Evolutionary conservation across 2,888 invertebrate species (phyloP).

Genomic region (Saturnia japonica): DNA sequence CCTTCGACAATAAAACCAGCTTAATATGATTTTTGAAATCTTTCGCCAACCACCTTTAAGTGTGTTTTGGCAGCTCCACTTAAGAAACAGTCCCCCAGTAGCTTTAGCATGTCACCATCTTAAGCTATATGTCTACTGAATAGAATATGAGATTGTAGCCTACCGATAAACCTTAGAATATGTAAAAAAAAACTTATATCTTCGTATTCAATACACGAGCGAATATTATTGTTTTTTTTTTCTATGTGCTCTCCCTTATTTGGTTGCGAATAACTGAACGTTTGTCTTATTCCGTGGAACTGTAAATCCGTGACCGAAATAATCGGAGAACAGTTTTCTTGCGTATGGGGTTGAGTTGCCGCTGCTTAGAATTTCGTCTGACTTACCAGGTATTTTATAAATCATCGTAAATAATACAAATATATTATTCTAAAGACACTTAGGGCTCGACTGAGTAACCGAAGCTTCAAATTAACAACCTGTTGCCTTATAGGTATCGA

Average conservation of each 20-base stretch:
- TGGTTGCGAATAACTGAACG: slow-evolving; percentile 33
- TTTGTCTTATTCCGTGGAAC: slow-evolving; percentile 59
- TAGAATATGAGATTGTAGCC: too few relatives aligned
- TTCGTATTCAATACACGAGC: background rate
- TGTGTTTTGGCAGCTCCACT: too few relatives aligned
- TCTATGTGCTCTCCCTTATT: background rate
- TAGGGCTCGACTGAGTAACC: too few relatives aligned
- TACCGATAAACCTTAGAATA: background rate
- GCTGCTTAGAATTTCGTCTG: slow-evolving; percentile 26
- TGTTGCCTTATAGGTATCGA: too few relatives aligned
- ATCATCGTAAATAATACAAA: background rate
- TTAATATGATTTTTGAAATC: too few relatives aligned
- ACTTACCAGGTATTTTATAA: slow-evolving; percentile 18
- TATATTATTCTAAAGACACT: too few relatives aligned
- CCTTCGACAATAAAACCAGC: too few relatives aligned
- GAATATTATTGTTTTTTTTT: slow-evolving; percentile 1
- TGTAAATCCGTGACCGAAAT: slow-evolving; percentile 69
- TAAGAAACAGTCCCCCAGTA: too few relatives aligned
- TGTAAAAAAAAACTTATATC: background rate
- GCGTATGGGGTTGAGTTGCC: slow-evolving; percentile 25
- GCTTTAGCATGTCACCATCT: too few relatives aligned
- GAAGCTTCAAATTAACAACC: too few relatives aligned
- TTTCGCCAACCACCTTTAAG: too few relatives aligned
- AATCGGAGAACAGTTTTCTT: slow-evolving; percentile 41
- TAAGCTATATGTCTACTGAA: too few relatives aligned